Percentiles rank a stretch among this genome's conserved stretches.
Evolutionary conservation across 1,140 invertebrate species (phyloP).

Genomic region (Lutraria rhynchaena): DNA sequence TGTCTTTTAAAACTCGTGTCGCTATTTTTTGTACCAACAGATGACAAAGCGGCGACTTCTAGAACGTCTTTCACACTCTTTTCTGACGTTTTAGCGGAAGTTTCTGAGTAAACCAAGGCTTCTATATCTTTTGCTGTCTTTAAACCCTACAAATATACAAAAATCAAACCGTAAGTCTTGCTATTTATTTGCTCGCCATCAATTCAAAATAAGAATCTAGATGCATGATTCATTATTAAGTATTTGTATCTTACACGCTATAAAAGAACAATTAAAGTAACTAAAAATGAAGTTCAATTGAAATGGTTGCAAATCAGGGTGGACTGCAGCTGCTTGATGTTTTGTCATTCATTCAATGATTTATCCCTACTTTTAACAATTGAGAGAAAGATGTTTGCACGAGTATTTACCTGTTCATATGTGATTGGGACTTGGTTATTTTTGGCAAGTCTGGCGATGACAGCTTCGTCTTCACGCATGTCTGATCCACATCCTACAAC

Average conservation of each 20-base stretch:
- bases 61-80: slow-evolving; percentile 86
- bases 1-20: slow-evolving; percentile 72
- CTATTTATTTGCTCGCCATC: too few species aligned
- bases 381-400: not conserved
- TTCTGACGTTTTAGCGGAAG: slow-evolving; percentile 85
- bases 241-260: too few species aligned
- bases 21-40: slow-evolving; percentile 83
- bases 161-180: too few species aligned
- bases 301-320: too few species aligned
- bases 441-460: slow-evolving; percentile 87
- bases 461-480: slow-evolving; percentile 86
- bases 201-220: too few species aligned
- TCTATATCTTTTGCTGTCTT: slow-evolving; percentile 85
- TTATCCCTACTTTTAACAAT: too few species aligned
- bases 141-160: slow-evolving; percentile 72
- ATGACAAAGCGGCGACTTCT: slow-evolving; percentile 86
- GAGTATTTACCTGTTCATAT: slow-evolving; percentile 76
- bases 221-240: too few species aligned
- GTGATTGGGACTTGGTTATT: slow-evolving; percentile 65
- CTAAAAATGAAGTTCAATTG: too few species aligned
- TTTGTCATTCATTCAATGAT: too few species aligned
- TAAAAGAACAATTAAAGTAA: too few species aligned
- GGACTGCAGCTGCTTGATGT: too few species aligned
- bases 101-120: slow-evolving; percentile 88
- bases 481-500: slow-evolving; percentile 78